Evolutionary conservation across 2,888 invertebrate species (phyloP), one percentile per base, ranked within the genome.

Genomic region (Tetropium fuscum): DNA sequence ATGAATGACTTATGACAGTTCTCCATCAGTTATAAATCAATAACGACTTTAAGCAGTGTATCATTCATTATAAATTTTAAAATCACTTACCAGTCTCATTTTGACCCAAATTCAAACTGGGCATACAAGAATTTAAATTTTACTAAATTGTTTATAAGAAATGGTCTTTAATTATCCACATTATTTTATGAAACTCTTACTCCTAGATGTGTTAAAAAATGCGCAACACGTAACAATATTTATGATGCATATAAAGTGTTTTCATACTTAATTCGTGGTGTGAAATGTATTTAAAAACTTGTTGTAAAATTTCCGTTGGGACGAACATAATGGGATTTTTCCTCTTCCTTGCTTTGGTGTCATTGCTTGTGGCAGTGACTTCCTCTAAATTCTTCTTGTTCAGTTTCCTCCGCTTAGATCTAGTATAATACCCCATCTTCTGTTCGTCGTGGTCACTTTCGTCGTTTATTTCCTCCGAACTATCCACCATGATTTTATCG

Each of bases 261-360:
- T 25, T 49, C 64, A 22, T 70, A 79, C 80, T 75, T 64, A 80
- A 65, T 66, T 78, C 78, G 13, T 78, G 71, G 51, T 72, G 75
- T 1, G 75, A 63, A 15, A 78, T 48, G 55, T 70, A 72, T 34
- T 66, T 70, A 53, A 80, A 74, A 25, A 80, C 71, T 25, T 69
- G 70, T 32, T 72, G 70, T 3, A 80, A 41, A 8, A 80, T 67
- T 57, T 80, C 80, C 2, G 73, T 72, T 2, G 79, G 79, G 22
- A 78, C 60, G 18, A 63, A 60, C 70, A 74, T 72, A 22, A 80
- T 74, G 0, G 75, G 75, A 48, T 69, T 74, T 69, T 79, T 73
- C 64, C 70, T 65, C 58, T 68, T 69, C 27, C 61, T 60, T 25
- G 61, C 53, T 18, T 44, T 30, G 10, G 40, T 41, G 34, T 56